A percentile compares a stretch with the other conserved stretches of the same genome.
Conservation (phyloP, 2,888 invertebrate species). For the Cephus spinipes region DNA sequence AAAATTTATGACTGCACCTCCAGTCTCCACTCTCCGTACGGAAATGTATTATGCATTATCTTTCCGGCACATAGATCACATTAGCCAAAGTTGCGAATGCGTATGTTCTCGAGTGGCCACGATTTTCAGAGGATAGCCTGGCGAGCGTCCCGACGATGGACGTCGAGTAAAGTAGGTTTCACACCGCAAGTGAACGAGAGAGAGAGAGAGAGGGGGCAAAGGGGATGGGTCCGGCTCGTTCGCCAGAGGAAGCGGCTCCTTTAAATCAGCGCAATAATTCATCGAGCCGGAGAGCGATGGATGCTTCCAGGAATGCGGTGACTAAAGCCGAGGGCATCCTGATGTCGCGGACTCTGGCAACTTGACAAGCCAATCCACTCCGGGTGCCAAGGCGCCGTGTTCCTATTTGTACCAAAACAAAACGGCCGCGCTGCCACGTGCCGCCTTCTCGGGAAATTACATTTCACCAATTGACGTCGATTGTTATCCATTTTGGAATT, state of each 20-base stretch:
- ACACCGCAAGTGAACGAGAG: too few relatives aligned
- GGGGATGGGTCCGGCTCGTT: too few relatives aligned
- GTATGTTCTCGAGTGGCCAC: slow-evolving; percentile 21
- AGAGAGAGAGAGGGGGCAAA: too few relatives aligned
- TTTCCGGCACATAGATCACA: slow-evolving; percentile 64
- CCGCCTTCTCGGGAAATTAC: background rate
- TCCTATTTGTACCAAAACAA: slow-evolving; percentile 62
- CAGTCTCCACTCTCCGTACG: slow-evolving; percentile 24
- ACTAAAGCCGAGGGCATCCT: slow-evolving; percentile 45
- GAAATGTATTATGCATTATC: slow-evolving; percentile 64
- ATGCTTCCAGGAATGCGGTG: slow-evolving; percentile 47
- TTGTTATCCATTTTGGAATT: background rate
- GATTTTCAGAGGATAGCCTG: slow-evolving; percentile 8
- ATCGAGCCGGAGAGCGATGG: slow-evolving; percentile 30
- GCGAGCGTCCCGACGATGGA: background rate
- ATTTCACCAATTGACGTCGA: background rate
- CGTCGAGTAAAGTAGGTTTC: background rate
- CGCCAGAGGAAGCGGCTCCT: slow-evolving; percentile 15
- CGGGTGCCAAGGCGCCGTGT: slow-evolving; percentile 61
- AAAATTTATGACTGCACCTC: slow-evolving; percentile 61
- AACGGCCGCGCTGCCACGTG: slow-evolving; percentile 34
- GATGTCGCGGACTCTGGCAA: slow-evolving; percentile 54
- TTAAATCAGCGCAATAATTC: slow-evolving; percentile 48
- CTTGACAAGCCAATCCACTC: slow-evolving; percentile 63
- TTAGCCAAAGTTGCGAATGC: slow-evolving; percentile 54